Base-by-base conservation (phyloP, 2,888 invertebrate species). In the Hydrotaea diabolus region DNA sequence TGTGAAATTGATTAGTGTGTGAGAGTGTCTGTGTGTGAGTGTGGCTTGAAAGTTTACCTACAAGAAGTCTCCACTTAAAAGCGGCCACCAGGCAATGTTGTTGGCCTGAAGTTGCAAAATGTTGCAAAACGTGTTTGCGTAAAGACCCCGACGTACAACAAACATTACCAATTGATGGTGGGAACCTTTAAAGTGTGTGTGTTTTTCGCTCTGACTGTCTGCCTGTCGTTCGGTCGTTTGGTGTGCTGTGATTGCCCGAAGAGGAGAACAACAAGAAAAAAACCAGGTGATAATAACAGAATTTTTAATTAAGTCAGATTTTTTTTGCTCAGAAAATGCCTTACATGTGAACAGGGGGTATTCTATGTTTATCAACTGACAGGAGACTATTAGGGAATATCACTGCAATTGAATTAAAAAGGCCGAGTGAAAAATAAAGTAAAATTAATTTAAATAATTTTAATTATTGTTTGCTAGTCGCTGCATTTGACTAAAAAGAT, bases 1-100 rank as follows among this genome's bases (percentile, higher is more conserved):
- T 91, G 91, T 90, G 90, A 91, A 91, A 91, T 92, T 92, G 91
- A 91, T 91, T 92, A 91, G 88, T 88, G 89, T 86, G 85, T 80
- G 62, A 76, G 21, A 46, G 36, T 64, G 59, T 46, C 26, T 59
- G 23, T 62, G 11, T 17, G 9, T 7, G 31, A n/a, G n/a, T 46
- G 21, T 36, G 11, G 73, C 73, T 75, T 69, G 15, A 43, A 43
- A 7, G 80, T 53, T 31, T 31, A 31, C 31, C 79, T 43, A 26
- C 77, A 69, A 43, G 73, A 80, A 59, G 59, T 59, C 26, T 59
- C 11, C 19, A 43, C 17, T 43, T 39, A 43, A 39, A 43, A 19
- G 19, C n/a, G 69, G 3, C 46, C 31, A 69, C 69, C 69, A 69
- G 23, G 46, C 69, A 69, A 69, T 46, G 69, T 23, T 13, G 77